Evolutionary conservation across 2,888 invertebrate species (phyloP).

Genomic region (Megamerina dolium): DNA sequence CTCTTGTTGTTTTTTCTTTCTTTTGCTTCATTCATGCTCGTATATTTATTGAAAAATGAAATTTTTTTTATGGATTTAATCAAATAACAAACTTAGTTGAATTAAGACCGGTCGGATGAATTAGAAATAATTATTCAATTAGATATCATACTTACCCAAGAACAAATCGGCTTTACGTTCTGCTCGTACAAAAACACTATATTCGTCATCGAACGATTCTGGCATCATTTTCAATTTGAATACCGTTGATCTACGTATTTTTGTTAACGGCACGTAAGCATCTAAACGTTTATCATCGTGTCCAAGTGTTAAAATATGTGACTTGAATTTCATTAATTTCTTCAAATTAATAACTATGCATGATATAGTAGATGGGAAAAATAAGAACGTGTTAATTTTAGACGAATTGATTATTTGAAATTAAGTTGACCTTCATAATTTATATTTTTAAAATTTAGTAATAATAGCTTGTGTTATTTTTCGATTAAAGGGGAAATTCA

Average conservation of each 20-base stretch:
- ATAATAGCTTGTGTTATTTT: not conserved
- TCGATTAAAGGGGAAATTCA: too few relatives aligned
- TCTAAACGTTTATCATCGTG: constrained; percentile 33
- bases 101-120: too few relatives aligned
- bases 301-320: constrained; percentile 19
- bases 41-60: too few relatives aligned
- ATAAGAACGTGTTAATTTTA: constrained; percentile 6
- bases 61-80: too few relatives aligned
- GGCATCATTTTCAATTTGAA: constrained; percentile 39
- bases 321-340: constrained; percentile 40
- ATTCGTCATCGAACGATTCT: constrained; percentile 26
- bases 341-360: constrained; percentile 45
- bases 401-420: too few relatives aligned
- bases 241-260: constrained; percentile 36
- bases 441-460: not conserved
- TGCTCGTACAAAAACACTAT: constrained; percentile 41
- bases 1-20: not conserved
- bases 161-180: constrained; percentile 45
- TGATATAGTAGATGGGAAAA: too few relatives aligned
- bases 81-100: too few relatives aligned
- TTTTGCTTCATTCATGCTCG: constrained; percentile 3
- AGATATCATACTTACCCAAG: constrained; percentile 41
- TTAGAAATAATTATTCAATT: too few relatives aligned
- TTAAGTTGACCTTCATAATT: too few relatives aligned
- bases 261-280: constrained; percentile 43